A percentile compares a stretch with the other conserved stretches of the same genome.
Evolutionary conservation across 2,888 invertebrate species (phyloP).

Genomic region (Cryptus armator): DNA sequence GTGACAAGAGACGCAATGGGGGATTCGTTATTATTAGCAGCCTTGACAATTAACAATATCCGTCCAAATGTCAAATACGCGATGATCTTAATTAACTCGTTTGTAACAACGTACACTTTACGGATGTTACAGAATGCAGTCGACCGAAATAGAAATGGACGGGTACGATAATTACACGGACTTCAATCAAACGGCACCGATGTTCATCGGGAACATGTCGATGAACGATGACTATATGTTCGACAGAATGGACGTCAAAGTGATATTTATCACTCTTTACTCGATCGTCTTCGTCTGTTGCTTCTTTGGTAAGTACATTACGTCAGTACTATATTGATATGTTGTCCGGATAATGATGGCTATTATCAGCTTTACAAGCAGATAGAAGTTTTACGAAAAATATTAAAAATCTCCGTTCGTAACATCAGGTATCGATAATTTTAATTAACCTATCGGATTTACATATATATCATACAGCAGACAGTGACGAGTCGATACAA

Average conservation of each 20-base stretch:
- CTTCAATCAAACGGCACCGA: conserved; percentile 67
- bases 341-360: not conserved
- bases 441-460: too few species aligned
- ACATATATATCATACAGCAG: too few species aligned
- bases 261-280: conserved; percentile 91
- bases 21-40: too few species aligned
- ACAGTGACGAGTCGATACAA: too few species aligned
- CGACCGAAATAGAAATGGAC: conserved; percentile 53
- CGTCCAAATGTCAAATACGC: too few species aligned
- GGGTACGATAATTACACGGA: conserved; percentile 59
- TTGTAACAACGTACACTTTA: not conserved
- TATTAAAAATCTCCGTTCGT: too few species aligned
- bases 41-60: too few species aligned
- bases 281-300: conserved; percentile 93
- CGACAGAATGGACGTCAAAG: conserved; percentile 90
- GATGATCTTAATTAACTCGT: too few species aligned
- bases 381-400: too few species aligned
- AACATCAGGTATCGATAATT: too few species aligned
- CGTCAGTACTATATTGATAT: not conserved
- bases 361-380: not conserved
- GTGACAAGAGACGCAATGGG: too few species aligned
- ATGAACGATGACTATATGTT: conserved; percentile 89
- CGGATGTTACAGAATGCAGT: conserved; percentile 54
- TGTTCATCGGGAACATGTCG: conserved; percentile 69
- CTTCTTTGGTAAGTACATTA: conserved; percentile 91